Evolutionary conservation across 2,888 invertebrate species (phyloP), one percentile per base, ranked within the genome.

Genomic region (Cremastinae sp.): DNA sequence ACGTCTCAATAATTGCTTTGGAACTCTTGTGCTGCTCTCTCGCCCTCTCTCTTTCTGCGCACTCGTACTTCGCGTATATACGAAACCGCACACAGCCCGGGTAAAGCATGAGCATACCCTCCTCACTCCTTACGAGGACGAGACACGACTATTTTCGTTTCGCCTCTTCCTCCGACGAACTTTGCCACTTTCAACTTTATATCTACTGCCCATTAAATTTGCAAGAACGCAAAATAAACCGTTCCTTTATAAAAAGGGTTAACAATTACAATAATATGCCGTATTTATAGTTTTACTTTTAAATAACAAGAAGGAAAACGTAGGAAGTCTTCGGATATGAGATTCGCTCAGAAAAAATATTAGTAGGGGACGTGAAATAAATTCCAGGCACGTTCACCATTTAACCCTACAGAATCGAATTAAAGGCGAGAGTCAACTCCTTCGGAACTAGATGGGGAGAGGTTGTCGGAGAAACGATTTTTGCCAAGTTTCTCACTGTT

Each of bases 381-480:
- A 68, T 58, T 68, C 56, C 10, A 12, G 35, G 39, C 66, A 47
- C 66, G 66, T 62, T 62, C 28, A 55, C 20, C 61, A 45, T 70
- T 70, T 68, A 68, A 68, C 66, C 37, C 45, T 37, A 20, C n/a
- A 28, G 70, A 70, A 62, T 70, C 61, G 61, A 70, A 70, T 70
- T 55, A 55, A 70, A 70, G 53, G 43, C 53, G 53, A 59, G 41
- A 51, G 47, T 68, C 56, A 56, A 47, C 56, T 58, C n/a, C 47
- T 55, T 68, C 47, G 56, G 56, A 56, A 5, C 28, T 5, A 28
- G 28, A n/a, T 22, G n/a, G 43, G 43, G 43, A 43, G 51, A 39
- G 43, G 56, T 68, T 66, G 56, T 66, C 35, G 66, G 66, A 16
- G 45, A 66, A 56, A 35, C 55, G 55, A 66, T 55, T 66, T 66